Percentiles rank a stretch among this genome's conserved stretches.
Evolutionary conservation across 2,113 vertebrate genomes (phyloP).

Genomic region (Dicrurus megarhynchus): DNA sequence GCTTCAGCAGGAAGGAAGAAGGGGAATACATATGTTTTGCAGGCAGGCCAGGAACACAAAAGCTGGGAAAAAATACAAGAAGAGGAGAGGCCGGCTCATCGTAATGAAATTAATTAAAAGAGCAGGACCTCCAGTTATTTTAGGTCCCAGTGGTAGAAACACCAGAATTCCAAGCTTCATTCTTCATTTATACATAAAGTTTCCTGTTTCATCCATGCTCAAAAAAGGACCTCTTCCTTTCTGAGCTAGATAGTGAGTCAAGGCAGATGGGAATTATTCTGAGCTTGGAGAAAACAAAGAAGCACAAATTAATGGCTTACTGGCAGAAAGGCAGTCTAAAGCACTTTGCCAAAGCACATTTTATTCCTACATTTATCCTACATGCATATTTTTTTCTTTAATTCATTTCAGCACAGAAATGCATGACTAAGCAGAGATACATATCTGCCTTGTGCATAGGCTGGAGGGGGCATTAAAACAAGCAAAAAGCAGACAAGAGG

Average conservation of each 20-base stretch:
- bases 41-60: slow-evolving; percentile 44
- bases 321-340: slow-evolving; percentile 54
- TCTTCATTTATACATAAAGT: slow-evolving; percentile 13
- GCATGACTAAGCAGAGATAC: neutral
- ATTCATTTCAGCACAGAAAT: neutral
- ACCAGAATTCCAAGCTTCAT: slow-evolving; percentile 17
- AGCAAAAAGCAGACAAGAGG: neutral
- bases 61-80: neutral
- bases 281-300: slow-evolving; percentile 63
- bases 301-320: slow-evolving; percentile 64
- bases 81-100: slow-evolving; percentile 16
- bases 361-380: slow-evolving; percentile 48
- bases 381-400: slow-evolving; percentile 16
- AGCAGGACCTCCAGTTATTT: slow-evolving; percentile 60
- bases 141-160: slow-evolving; percentile 26
- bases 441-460: neutral
- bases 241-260: slow-evolving; percentile 26
- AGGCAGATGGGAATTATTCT: slow-evolving; percentile 68
- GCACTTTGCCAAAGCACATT: slow-evolving; percentile 40
- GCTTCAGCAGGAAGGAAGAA: slow-evolving; percentile 45
- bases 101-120: slow-evolving; percentile 67
- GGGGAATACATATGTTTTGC: neutral
- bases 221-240: slow-evolving; percentile 49
- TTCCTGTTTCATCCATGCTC: neutral
- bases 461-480: neutral